Evolutionary conservation across 1,140 invertebrate genomes (phyloP), one percentile per base, ranked within the genome.

Genomic region (Plutomurus gul): DNA sequence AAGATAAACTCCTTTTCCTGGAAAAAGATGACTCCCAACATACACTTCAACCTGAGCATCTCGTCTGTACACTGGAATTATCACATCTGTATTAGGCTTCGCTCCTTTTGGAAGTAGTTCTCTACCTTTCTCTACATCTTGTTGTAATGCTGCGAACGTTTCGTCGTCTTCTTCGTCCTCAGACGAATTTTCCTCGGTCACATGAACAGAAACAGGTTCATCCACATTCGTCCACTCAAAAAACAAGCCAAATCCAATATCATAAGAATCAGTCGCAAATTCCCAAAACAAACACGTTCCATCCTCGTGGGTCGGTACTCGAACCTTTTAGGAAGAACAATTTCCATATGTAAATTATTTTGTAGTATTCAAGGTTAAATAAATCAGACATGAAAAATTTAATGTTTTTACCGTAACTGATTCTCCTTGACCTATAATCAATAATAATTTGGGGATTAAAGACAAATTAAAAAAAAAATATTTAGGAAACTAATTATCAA

Each of bases 201-300:
- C 92, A 86, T 95, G 93, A 84, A 92, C 94, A 30, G 93, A 92
- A 22, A 90, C 90, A 13, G 93, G 93, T 84, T 95, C 82, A 40
- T 84, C 82, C 2, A 76, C 72, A 47, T 82, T 94, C 4, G 92
- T 94, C 96, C 97, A 99, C 88, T 99, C 98, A 87, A 99, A 99
- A 86, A 94, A 98, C 49, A 99, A 91, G 6, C 98, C 98, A 88
- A 99, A 99, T 65, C 97, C 98, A 84, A 99, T 96, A 86, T 99
- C 98, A 87, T 99, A 99, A 84, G 92, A 92, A 86, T 99, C 98
- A 0, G 98, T 99, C 8, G 97, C 96, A 87, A 99, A 99, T 88
- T 99, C 98, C 98, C 98, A 99, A 87, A 97, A 99, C n/a, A 99
- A 88, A 85, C 94, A 95, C 1, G 93, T 92, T 0, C 97, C 98